Evolutionary conservation across 2,113 vertebrate genomes (phyloP).

Genomic region (Epinephelus fuscoguttatus): DNA sequence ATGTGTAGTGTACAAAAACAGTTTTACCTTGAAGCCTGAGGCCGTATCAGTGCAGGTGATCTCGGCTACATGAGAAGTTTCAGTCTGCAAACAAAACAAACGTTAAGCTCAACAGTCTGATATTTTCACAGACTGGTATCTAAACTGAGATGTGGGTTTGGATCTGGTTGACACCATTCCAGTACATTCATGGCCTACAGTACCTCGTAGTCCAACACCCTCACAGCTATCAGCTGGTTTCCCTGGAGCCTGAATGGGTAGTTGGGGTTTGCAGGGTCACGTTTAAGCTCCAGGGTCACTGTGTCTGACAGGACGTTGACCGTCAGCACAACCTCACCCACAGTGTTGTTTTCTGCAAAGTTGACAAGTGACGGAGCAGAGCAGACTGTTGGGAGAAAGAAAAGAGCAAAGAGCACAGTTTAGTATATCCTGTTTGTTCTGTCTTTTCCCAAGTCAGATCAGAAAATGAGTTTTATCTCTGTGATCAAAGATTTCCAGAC

Average conservation of each 20-base stretch:
- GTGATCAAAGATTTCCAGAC: too few species aligned
- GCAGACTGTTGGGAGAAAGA: conserved; percentile 67
- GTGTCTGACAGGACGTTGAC: rapidly evolving
- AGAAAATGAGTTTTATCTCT: background rate
- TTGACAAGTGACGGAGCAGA: rapidly evolving
- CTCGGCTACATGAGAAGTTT: rapidly evolving
- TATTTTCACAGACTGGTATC: background rate
- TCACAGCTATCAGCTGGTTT: conserved; percentile 17
- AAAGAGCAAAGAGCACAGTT: background rate
- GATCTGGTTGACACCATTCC: background rate
- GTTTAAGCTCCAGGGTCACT: background rate
- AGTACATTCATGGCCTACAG: background rate
- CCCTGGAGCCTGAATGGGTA: conserved; percentile 19
- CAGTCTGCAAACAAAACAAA: background rate
- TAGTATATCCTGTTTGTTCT: too few species aligned
- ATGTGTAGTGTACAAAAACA: too few species aligned
- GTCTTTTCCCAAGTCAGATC: background rate
- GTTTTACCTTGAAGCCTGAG: rapidly evolving
- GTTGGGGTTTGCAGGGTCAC: rapidly evolving
- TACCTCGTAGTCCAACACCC: conserved; percentile 80
- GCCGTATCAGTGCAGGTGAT: background rate
- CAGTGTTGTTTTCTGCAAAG: conserved; percentile 53
- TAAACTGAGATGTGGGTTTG: rapidly evolving
- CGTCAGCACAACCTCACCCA: background rate
- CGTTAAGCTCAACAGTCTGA: background rate